A percentile compares a stretch with the other conserved stretches of the same genome.
These are phyloP conservation scores for Mythimna ferrago DNA, from an alignment of 2,888 invertebrate genomes.

Conservation along the genomic window DNA sequence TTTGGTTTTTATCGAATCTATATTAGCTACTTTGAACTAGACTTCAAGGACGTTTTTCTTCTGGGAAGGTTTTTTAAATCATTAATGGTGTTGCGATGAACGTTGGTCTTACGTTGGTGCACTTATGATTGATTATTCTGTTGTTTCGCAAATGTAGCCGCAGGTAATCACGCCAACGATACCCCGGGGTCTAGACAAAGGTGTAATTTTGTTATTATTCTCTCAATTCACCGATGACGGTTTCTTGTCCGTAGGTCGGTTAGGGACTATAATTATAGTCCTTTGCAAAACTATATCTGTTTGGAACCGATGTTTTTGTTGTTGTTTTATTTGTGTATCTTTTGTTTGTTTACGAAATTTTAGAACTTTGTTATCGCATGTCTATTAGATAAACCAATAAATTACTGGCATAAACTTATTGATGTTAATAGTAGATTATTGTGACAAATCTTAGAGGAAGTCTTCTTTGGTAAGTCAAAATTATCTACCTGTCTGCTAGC, in stretches of 20 bases:
- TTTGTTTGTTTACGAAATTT: too few species aligned
- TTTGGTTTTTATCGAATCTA: not conserved
- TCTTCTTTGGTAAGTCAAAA: too few species aligned
- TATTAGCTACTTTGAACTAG: too few species aligned
- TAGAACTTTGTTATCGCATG: too few species aligned
- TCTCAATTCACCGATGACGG: not conserved
- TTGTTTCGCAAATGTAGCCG: not conserved
- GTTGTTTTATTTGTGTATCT: too few species aligned
- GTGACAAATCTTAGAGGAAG: too few species aligned
- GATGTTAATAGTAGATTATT: too few species aligned
- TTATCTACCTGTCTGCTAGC: too few species aligned
- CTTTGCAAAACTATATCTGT: not conserved
- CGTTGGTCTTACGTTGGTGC: not conserved
- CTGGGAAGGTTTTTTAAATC: not conserved
- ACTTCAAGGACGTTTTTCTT: not conserved
- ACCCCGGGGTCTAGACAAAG: not conserved
- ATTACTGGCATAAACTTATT: too few species aligned
- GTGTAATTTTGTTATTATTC: constrained; percentile 15
- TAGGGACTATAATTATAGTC: not conserved
- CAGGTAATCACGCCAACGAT: constrained; percentile 6
- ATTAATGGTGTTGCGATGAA: not conserved
- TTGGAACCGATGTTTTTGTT: too few species aligned
- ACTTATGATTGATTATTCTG: not conserved
- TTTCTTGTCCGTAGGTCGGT: not conserved
- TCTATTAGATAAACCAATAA: too few species aligned